phyloP scores from a whole-genome alignment of 2,113 vertebrate species.

The Philantomba maxwellii region DNA sequence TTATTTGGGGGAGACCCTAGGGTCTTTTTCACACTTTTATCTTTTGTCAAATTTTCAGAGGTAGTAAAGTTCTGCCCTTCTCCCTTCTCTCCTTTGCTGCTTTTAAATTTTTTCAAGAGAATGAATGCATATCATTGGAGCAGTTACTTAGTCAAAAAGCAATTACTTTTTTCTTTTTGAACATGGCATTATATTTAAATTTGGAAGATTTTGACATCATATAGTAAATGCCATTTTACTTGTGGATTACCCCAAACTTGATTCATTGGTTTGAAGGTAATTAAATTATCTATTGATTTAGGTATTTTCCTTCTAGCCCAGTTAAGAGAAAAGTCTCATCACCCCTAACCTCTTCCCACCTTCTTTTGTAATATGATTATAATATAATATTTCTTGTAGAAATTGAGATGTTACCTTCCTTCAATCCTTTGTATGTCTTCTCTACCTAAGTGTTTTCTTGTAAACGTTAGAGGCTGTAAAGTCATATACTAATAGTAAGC shows the following conservation, averaged over 20 bases:
- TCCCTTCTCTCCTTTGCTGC: not conserved
- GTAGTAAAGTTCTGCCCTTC: not conserved
- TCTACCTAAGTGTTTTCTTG: not conserved
- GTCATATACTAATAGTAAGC: not conserved
- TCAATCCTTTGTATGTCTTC: not conserved
- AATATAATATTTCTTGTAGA: not conserved
- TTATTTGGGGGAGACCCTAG: not conserved
- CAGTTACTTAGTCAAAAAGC: not conserved
- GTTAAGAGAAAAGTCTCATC: not conserved
- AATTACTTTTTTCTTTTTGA: not conserved
- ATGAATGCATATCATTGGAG: not conserved
- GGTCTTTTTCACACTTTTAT: not conserved
- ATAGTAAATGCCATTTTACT: not conserved
- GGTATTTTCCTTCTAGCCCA: not conserved
- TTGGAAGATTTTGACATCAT: not conserved
- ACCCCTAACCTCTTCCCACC: not conserved
- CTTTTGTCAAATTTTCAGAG: not conserved
- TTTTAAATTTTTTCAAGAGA: not conserved
- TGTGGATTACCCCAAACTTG: not conserved
- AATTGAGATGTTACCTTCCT: not conserved
- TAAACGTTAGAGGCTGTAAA: not conserved
- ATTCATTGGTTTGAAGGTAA: not conserved
- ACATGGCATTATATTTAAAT: not conserved
- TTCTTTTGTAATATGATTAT: not conserved
- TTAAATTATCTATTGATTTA: not conserved